Conservation (phyloP, 2,888 invertebrate species). For the Hirtodrosophila alboralis region DNA sequence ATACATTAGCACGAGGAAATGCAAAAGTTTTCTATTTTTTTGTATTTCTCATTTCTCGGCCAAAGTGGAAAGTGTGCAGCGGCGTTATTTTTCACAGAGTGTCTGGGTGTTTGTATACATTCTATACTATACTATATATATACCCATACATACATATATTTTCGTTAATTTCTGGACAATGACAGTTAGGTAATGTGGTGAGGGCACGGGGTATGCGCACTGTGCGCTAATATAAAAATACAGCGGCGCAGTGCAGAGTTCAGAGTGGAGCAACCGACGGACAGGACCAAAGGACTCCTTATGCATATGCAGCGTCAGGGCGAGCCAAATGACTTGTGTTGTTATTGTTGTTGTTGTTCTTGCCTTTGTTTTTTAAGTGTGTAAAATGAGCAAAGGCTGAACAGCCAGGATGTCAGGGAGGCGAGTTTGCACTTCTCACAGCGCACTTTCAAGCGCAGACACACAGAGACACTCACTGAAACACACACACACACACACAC, state of each 20-base stretch:
- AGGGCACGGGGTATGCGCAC: constrained; percentile 56
- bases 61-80: constrained; percentile 40
- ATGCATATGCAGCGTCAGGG: constrained; percentile 57
- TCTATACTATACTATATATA: constrained; percentile 1
- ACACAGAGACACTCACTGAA: constrained; percentile 23
- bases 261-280: constrained; percentile 39
- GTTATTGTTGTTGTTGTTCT: constrained; percentile 12
- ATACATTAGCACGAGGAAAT: constrained; percentile 83
- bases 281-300: constrained; percentile 49
- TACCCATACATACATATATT: constrained; percentile 60
- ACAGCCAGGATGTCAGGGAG: constrained; percentile 23
- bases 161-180: constrained; percentile 81
- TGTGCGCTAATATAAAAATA: constrained; percentile 74
- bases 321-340: constrained; percentile 25
- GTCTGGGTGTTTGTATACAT: constrained; percentile 29
- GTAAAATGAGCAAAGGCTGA: constrained; percentile 60
- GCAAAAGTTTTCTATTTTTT: constrained; percentile 65
- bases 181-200: constrained; percentile 77
- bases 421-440: constrained; percentile 35
- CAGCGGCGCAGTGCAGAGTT: constrained; percentile 57
- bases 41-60: constrained; percentile 15
- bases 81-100: constrained; percentile 22
- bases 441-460: constrained; percentile 45
- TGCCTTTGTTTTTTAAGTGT: constrained; percentile 44
- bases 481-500: constrained; percentile 19